Evolutionary conservation across 2,113 vertebrate species (phyloP), one percentile per base, ranked within the genome.

Genomic region (Neotragus moschatus): DNA sequence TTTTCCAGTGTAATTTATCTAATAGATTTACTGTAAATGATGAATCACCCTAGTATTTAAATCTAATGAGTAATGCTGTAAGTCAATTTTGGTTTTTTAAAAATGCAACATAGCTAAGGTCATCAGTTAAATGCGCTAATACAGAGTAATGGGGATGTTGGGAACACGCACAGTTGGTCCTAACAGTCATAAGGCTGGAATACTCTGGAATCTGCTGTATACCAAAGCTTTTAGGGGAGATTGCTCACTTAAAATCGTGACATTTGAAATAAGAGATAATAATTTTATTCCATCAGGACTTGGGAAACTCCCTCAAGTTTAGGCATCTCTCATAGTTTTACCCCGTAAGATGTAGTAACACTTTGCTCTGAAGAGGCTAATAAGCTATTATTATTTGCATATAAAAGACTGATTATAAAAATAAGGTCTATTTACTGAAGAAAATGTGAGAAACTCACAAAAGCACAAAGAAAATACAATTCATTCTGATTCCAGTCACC

Each of bases 41-140:
- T 99, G 98, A 99, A 98, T 99, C 98, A 99, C 98, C 94, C 95
- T 92, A 77, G 98, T 98, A 98, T 98, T 99, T 98, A 98, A 98
- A 99, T 96, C 98, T 98, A 98, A 98, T 98, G 96, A 98, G 96
- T 97, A 97, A 94, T 19, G 43, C 97, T 97, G 23, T 96, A 98
- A 98, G 96, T 98, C 98, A 98, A 88, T 98, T 98, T 80, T 98
- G 95, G 96, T 95, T 97, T 98, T 98, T 98, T 85, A 97, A 96
- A 98, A 97, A 98, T 97, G 97, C 97, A 98, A 70, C 92, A 85
- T 94, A 96, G 98, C 98, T 98, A 98, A 96, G 98, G 88, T 97
- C 97, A 98, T 98, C 96, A 95, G 98, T 92, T 98, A 98, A 96
- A 98, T 98, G 89, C 98, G 93, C 93, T 94, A 98, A 98, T 97